These are phyloP conservation scores for Gortyna flavago DNA, from an alignment of 2,888 invertebrate genomes.

Conservation along the genomic window DNA sequence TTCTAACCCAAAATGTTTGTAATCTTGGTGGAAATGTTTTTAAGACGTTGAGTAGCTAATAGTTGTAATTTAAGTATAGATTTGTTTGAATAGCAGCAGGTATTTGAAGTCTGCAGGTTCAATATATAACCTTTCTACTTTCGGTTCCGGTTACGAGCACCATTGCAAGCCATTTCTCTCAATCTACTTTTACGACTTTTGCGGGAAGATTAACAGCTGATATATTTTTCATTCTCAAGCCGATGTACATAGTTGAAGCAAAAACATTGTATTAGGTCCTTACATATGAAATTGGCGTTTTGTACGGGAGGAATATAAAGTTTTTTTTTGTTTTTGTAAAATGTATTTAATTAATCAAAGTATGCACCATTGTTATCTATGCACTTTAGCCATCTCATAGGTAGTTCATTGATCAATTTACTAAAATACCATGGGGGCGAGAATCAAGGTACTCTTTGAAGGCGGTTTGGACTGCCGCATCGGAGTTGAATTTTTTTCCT, in stretches of 20 bases:
- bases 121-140: constrained; percentile 49
- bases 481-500: too few species aligned
- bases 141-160: constrained; percentile 50
- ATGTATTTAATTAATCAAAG: too few species aligned
- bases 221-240: constrained; percentile 46
- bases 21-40: constrained; percentile 4
- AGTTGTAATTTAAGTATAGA: constrained; percentile 6
- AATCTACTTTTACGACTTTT: constrained; percentile 59
- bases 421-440: too few species aligned
- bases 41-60: not conserved
- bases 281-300: too few species aligned
- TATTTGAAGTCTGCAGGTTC: constrained; percentile 46
- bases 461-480: too few species aligned
- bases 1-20: not conserved
- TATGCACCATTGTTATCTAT: too few species aligned
- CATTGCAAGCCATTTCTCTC: constrained; percentile 57
- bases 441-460: too few species aligned
- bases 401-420: too few species aligned
- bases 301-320: too few species aligned
- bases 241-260: constrained; percentile 7
- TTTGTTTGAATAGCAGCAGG: constrained; percentile 15
- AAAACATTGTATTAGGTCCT: too few species aligned
- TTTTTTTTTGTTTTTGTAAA: too few species aligned
- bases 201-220: constrained; percentile 53
- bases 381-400: too few species aligned